phyloP scores from a whole-genome alignment of 2,113 vertebrate species.

The Spea multiplicata region DNA sequence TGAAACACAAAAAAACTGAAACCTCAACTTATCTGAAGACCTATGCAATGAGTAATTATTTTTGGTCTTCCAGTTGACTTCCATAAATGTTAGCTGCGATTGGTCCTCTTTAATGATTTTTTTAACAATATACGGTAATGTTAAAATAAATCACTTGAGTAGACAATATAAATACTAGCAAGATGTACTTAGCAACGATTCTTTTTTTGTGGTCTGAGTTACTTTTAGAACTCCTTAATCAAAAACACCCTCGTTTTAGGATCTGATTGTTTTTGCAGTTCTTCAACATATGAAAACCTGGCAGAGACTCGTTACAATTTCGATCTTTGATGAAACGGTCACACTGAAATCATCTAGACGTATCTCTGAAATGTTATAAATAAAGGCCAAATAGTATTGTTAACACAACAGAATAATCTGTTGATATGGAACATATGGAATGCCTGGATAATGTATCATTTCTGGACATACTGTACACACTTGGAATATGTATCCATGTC shows the following conservation, averaged over 20 bases:
- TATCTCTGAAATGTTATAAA: constrained; percentile 29
- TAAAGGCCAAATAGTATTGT: constrained; percentile 22
- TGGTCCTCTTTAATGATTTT: too few species aligned
- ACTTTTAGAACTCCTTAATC: constrained; percentile 25
- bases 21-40: too few species aligned
- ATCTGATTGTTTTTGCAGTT: constrained; percentile 14
- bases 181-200: background rate
- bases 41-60: too few species aligned
- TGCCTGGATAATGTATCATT: constrained; percentile 20
- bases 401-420: constrained; percentile 23
- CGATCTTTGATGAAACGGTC: constrained; percentile 33
- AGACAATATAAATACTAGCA: constrained; percentile 10
- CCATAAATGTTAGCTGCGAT: too few species aligned
- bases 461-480: constrained; percentile 16
- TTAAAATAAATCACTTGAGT: too few species aligned
- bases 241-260: constrained; percentile 16
- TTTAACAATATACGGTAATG: background rate
- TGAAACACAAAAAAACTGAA: too few species aligned
- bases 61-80: too few species aligned
- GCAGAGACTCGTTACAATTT: constrained; percentile 6
- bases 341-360: constrained; percentile 36
- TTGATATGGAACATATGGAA: constrained; percentile 4
- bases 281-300: constrained; percentile 30
- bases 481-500: constrained; percentile 15
- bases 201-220: constrained; percentile 20